Evolutionary conservation across 2,888 invertebrate species (phyloP).

Genomic region (Alloscopus bannaensis): DNA sequence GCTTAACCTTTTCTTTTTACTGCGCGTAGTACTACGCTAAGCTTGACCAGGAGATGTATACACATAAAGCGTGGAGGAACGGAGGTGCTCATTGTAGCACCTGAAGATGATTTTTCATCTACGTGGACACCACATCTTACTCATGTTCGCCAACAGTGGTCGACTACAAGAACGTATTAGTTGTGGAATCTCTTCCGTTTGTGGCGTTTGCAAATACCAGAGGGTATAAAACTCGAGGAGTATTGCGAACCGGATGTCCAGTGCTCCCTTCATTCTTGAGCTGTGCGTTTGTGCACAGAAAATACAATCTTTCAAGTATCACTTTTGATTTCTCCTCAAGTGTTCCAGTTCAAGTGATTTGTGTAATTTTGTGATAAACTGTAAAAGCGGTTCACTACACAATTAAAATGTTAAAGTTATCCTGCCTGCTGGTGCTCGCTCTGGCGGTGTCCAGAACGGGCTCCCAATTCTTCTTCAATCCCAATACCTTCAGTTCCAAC

Average conservation of each 20-base stretch:
- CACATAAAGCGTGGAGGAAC: no score
- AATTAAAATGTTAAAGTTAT: conserved; percentile 58
- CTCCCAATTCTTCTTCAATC: conserved; percentile 55
- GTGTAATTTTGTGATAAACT: conserved; percentile 5
- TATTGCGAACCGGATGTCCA: conserved; percentile 71
- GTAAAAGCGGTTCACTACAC: conserved; percentile 1
- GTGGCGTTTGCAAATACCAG: conserved; percentile 50
- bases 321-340: conserved; percentile 21
- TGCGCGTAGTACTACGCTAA: no score
- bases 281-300: conserved; percentile 58
- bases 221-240: conserved; percentile 61
- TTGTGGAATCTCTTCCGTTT: conserved; percentile 60
- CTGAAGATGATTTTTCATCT: conserved; percentile 60
- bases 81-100: no score
- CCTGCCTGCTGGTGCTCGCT: conserved; percentile 40
- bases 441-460: conserved; percentile 47
- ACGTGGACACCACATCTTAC: no score
- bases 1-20: conserved; percentile 61
- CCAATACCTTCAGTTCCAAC: conserved; percentile 21
- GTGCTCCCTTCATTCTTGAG: conserved; percentile 63
- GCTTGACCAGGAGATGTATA: no score
- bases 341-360: no score
- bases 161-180: no score
- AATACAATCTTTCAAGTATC: conserved; percentile 36
- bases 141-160: no score